A percentile compares a stretch with the other conserved stretches of the same genome.
phyloP scores from a whole-genome alignment of 53 echinoderm and acorn worm species.

The Zoroaster sp. region DNA sequence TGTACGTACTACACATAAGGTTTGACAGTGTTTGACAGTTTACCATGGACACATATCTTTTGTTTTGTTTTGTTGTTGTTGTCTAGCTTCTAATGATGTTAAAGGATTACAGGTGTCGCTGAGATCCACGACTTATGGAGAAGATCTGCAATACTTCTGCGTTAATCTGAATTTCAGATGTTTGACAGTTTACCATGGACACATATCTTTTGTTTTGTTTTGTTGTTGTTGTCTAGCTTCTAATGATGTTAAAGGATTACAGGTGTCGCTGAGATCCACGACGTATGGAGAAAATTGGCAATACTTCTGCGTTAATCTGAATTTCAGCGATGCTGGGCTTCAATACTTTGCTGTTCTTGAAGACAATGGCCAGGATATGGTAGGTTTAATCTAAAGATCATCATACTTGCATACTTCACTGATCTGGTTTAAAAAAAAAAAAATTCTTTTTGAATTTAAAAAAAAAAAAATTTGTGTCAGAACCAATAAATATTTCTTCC shows the following conservation, averaged over 20 bases:
- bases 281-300: neutral
- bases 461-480: too few species aligned
- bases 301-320: slow-evolving; percentile 16
- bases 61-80: too few species aligned
- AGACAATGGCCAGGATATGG: neutral
- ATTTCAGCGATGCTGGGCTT: slow-evolving; percentile 19
- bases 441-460: too few species aligned
- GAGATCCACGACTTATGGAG: neutral
- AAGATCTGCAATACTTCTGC: neutral
- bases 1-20: too few species aligned
- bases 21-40: too few species aligned
- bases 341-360: neutral
- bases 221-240: neutral
- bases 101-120: slow-evolving; percentile 17
- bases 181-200: too few species aligned
- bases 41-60: too few species aligned
- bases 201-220: too few species aligned
- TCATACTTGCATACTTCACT: too few species aligned
- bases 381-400: too few species aligned
- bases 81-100: neutral
- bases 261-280: neutral
- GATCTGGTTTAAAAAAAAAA: too few species aligned
- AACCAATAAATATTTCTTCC: too few species aligned
- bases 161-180: slow-evolving; percentile 40
- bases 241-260: neutral